phyloP scores from a whole-genome alignment of 2,113 vertebrate species.

The Bujurquina vittata region DNA sequence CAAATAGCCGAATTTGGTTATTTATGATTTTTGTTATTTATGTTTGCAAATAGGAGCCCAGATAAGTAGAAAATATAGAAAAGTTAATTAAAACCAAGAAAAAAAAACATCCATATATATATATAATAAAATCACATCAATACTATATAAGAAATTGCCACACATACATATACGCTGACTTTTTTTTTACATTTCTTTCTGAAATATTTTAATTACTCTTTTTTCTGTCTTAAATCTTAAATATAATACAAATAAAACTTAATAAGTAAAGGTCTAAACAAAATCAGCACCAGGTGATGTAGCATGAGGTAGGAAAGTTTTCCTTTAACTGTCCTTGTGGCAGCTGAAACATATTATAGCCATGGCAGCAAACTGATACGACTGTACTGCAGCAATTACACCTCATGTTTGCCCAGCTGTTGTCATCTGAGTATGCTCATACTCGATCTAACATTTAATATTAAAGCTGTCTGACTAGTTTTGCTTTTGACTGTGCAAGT shows the following conservation, averaged over 20 bases:
- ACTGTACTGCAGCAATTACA: not conserved
- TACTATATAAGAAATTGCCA: not conserved
- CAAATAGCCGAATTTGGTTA: too few species aligned
- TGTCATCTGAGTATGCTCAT: not conserved
- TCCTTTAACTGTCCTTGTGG: not conserved
- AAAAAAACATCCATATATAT: not conserved
- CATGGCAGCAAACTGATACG: not conserved
- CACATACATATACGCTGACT: not conserved
- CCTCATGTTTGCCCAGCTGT: constrained; percentile 7
- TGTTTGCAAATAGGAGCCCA: too few species aligned
- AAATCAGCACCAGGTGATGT: not conserved
- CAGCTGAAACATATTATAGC: not conserved
- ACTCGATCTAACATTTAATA: not conserved
- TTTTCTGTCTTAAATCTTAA: not conserved
- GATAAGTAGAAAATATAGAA: not conserved
- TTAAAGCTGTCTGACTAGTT: not conserved
- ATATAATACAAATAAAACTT: not conserved
- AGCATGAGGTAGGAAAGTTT: not conserved
- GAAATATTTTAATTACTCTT: not conserved
- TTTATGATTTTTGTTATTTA: too few species aligned
- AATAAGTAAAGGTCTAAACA: not conserved
- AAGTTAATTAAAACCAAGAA: not conserved
- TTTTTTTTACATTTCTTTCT: not conserved
- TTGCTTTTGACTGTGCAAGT: not conserved
- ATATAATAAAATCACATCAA: not conserved